Evolutionary conservation across 1,140 invertebrate genomes (phyloP).

Genomic region (Dreissena polymorpha): DNA sequence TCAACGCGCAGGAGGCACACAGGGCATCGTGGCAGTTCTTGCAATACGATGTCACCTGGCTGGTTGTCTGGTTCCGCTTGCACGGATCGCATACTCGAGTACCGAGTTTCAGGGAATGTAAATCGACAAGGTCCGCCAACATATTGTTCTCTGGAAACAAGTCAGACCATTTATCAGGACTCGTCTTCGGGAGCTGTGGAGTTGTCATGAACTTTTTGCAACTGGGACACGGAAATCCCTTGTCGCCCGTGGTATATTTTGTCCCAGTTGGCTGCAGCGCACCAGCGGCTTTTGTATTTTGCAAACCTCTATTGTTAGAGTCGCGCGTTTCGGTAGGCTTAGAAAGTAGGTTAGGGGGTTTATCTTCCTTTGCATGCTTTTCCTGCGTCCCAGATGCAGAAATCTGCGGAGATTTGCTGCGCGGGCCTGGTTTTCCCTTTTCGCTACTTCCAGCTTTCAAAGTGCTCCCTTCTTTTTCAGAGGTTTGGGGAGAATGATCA

Average conservation of each 20-base stretch:
- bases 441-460: not conserved
- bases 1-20: constrained; percentile 39
- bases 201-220: constrained; percentile 49
- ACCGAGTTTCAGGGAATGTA: constrained; percentile 43
- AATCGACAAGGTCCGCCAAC: constrained; percentile 32
- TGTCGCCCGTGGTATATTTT: not conserved
- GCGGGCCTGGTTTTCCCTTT: not conserved
- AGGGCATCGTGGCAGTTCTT: constrained; percentile 47
- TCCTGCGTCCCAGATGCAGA: not conserved
- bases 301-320: not conserved
- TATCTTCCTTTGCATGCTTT: not conserved
- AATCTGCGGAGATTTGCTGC: not conserved
- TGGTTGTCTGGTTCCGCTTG: constrained; percentile 29
- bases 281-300: not conserved
- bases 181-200: constrained; percentile 34
- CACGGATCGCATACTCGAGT: constrained; percentile 43
- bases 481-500: not conserved
- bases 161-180: constrained; percentile 37
- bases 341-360: not conserved
- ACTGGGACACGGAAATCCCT: constrained; percentile 51
- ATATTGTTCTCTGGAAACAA: constrained; percentile 47
- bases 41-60: constrained; percentile 41
- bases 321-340: not conserved
- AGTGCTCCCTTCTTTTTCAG: not conserved
- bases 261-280: not conserved